A percentile compares a stretch with the other conserved stretches of the same genome.
These are phyloP conservation scores for Montipora foliosa DNA, from an alignment of 64 coral and sea anemone species.

Conservation along the genomic window DNA sequence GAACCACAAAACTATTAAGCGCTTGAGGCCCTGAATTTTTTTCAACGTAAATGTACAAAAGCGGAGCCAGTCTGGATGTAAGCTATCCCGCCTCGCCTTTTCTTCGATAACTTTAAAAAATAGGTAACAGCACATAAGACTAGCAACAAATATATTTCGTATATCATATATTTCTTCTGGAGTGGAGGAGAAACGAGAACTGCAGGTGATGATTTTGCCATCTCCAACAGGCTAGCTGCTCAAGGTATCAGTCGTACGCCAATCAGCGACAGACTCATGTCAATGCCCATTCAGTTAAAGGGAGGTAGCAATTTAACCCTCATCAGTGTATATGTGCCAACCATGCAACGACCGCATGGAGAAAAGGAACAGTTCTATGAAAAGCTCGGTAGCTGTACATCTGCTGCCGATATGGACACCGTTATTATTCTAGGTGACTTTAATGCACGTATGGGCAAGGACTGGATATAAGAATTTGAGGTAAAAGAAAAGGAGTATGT, in stretches of 20 bases:
- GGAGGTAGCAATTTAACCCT: slow-evolving; percentile 26
- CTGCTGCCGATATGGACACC: neutral
- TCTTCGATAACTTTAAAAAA: too few species aligned
- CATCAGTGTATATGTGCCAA: neutral
- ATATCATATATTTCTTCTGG: neutral
- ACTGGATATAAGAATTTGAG: too few species aligned
- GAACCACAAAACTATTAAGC: too few species aligned
- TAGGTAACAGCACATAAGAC: too few species aligned
- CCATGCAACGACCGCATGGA: slow-evolving; percentile 21
- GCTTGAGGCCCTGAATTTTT: too few species aligned
- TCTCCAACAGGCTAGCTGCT: neutral
- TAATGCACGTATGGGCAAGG: too few species aligned
- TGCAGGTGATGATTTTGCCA: neutral
- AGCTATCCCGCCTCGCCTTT: too few species aligned
- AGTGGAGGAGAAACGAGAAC: slow-evolving; percentile 7
- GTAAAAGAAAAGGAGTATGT: too few species aligned
- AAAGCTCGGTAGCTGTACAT: slow-evolving; percentile 1
- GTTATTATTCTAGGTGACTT: slow-evolving; percentile 20
- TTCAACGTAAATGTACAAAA: too few species aligned
- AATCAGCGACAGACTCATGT: slow-evolving; percentile 4
- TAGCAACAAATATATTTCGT: too few species aligned
- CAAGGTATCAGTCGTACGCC: neutral
- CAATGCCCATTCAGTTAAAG: neutral
- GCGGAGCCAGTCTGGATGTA: too few species aligned
- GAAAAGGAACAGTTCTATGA: slow-evolving; percentile 37